A percentile compares a stretch with the other conserved stretches of the same genome.
These are phyloP conservation scores for Piprites chloris DNA, from an alignment of 2,113 vertebrate species.

Conservation along the genomic window DNA sequence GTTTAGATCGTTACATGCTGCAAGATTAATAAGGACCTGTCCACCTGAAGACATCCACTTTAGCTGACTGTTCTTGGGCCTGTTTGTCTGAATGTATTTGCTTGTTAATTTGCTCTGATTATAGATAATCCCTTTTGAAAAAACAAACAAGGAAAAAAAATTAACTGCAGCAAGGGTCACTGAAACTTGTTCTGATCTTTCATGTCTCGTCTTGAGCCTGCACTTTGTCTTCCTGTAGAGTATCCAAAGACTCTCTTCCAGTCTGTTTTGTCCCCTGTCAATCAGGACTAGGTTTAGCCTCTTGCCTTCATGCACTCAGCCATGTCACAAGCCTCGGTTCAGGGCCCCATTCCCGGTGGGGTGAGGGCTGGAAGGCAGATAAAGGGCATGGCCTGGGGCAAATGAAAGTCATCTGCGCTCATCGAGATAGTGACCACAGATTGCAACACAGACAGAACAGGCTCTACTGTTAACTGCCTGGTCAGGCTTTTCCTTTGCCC, in stretches of 20 bases:
- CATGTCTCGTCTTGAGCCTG: background rate
- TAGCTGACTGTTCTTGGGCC: background rate
- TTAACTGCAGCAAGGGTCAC: background rate
- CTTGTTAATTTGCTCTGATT: background rate
- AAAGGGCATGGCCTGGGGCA: accelerated
- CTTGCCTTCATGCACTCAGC: background rate
- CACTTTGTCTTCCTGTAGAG: background rate
- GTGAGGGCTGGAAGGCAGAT: background rate
- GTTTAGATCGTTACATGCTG: accelerated
- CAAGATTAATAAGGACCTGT: background rate
- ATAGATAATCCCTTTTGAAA: background rate
- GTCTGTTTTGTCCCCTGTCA: background rate
- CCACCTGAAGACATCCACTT: background rate
- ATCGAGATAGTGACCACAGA: background rate
- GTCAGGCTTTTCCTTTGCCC: background rate
- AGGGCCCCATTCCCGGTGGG: background rate
- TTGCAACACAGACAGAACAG: background rate
- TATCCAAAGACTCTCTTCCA: background rate
- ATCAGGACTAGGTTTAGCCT: background rate
- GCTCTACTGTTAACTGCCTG: background rate
- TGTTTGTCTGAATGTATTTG: background rate
- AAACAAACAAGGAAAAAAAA: background rate
- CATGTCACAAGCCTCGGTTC: accelerated
- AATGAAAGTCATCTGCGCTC: background rate
- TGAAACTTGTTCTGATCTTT: background rate